Evolutionary conservation across 2,113 vertebrate species (phyloP), one percentile per base, ranked within the genome.

Genomic region (Noturus placidus): DNA sequence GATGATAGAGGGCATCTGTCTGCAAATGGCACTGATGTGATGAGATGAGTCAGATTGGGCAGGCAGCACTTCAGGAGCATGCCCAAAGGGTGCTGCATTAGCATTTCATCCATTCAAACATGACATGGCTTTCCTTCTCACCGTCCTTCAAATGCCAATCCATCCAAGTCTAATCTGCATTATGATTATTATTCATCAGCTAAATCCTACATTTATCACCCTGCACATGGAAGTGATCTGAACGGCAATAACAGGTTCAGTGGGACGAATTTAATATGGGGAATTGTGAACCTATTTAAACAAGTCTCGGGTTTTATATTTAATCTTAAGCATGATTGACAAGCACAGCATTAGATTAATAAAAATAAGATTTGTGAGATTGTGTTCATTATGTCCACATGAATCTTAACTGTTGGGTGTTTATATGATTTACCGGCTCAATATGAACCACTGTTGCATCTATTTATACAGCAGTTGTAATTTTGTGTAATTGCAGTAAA

Each of bases 1-100:
- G 86, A 93, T 91, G 89, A 91, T 91, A 81, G 89, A 91, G 90
- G 90, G 90, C 87, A 87, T 91, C 89, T 90, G 92, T 92, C 92
- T 90, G 86, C 82, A 88, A 89, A 87, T 89, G 87, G 90, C 90
- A 92, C 86, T 88, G 90, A 90, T 91, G 89, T 88, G 89, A 82
- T 88, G 54, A 86, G 90, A 90, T 89, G 91, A 91, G 91, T 92
- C 86, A 90, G 92, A 92, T 89, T 80, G 88, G 91, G 92, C 93
- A 89, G 91, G 86, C 91, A 86, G 87, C 84, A 90, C 89, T 87
- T 86, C 87, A 87, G 87, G 88, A 87, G 90, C 88, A 88, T 79
- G 88, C 80, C 78, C 87, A 88, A 86, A 85, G 86, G 92, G 89
- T 89, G 84, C 76, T 89, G 86, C 93, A 93, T 94, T 91, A 87